Base-by-base conservation (phyloP, 2,888 invertebrate species). In the Cloeon dipterum region DNA sequence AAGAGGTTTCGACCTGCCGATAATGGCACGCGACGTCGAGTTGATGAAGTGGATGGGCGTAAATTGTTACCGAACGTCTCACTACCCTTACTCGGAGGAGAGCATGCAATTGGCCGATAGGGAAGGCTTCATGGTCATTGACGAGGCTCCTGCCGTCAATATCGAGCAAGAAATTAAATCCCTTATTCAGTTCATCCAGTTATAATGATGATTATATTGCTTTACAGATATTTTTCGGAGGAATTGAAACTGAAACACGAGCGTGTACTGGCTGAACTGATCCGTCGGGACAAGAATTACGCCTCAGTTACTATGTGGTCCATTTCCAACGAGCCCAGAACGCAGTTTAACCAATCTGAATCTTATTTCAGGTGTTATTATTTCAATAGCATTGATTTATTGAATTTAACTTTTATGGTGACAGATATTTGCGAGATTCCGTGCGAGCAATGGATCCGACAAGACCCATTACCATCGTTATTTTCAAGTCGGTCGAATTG, bases 241-340 rank as follows among this genome's bases (percentile, higher is more conserved):
- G 29, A 29, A n/a, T 11, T 29, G 29, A 7, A 14, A 29, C n/a
- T 16, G 5, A 14, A n/a, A 7, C 96, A 96, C 58, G 75, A 78
- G 52, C 67, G 72, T 38, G 81, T 91, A 0, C 61, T 94, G 52
- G 73, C 74, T 7, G 88, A 94, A 54, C 59, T 96, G 46, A 75
- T 91, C 37, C 66, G 71, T 41, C 66, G 94, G 36, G 96, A 96
- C 58, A 88, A 88, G 54, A 96, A 96, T 60, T 75, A 88, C 49
- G 88, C 96, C 1, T 79, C 86, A 40, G 91, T 93, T 13, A 69
- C 94, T 40, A 81, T 89, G 70, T 96, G 96, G 96, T 94, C 93
- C 4, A 72, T 94, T 40, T 78, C 93, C 17, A 96, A 96, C 58
- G 94, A 96, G 53, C 93, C 94, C 0, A 63, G 76, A 42, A 77